A percentile compares a stretch with the other conserved stretches of the same genome.
phyloP scores from a whole-genome alignment of 2,888 invertebrate genomes.

The Trissoscelio sp. region DNA sequence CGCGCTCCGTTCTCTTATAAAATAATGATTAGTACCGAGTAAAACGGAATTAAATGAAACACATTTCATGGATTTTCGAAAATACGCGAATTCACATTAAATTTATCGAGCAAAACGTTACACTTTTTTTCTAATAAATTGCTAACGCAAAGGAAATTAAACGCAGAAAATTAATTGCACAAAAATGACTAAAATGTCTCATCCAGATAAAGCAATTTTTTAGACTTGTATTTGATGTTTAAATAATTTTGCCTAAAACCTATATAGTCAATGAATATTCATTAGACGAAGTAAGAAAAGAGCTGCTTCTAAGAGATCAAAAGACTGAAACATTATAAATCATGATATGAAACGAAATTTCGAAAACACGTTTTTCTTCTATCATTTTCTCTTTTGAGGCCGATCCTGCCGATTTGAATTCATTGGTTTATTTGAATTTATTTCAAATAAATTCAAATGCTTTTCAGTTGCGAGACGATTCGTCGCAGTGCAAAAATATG shows the following conservation, averaged over 20 bases:
- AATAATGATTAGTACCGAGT: not conserved
- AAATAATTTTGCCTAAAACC: conserved; percentile 27
- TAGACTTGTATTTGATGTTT: conserved; percentile 11
- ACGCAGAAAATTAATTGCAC: not conserved
- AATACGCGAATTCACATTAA: not conserved
- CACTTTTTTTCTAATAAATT: not conserved
- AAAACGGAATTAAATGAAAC: conserved; percentile 5
- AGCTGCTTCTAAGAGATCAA: conserved; percentile 44
- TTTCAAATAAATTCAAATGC: conserved; percentile 58
- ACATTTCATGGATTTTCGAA: conserved; percentile 12
- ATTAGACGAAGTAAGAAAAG: conserved; percentile 30
- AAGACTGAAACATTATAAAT: conserved; percentile 51
- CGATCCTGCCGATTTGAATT: conserved; percentile 44
- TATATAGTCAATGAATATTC: conserved; percentile 50
- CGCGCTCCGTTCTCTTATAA: not conserved
- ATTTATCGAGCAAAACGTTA: not conserved
- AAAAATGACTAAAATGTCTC: not conserved
- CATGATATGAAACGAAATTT: conserved; percentile 62
- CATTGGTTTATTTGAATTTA: conserved; percentile 57
- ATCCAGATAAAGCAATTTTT: conserved; percentile 21
- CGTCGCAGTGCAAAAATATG: conserved; percentile 32
- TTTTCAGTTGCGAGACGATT: conserved; percentile 7
- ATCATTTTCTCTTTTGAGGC: conserved; percentile 54
- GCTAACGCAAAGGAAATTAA: not conserved
- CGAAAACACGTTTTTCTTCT: conserved; percentile 55